phyloP scores from a whole-genome alignment of 2,113 vertebrate genomes.

The Pluvianellus socialis region DNA sequence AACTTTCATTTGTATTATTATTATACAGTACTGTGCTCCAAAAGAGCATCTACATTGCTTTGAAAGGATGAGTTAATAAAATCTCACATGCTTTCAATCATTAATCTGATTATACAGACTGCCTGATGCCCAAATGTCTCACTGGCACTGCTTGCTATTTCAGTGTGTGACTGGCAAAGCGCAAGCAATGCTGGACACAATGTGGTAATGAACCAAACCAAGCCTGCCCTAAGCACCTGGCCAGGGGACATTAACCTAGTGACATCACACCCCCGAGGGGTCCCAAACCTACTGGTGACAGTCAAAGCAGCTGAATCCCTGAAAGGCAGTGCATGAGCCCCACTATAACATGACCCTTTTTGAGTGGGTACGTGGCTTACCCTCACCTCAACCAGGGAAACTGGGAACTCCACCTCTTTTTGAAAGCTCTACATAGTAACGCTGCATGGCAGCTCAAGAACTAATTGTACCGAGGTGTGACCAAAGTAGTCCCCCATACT shows the following conservation, averaged over 20 bases:
- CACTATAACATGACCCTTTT: fast-evolving
- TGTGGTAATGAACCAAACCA: fast-evolving
- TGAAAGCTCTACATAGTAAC: neutral
- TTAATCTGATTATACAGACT: neutral
- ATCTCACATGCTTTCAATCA: neutral
- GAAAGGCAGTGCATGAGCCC: neutral
- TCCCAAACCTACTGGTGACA: neutral
- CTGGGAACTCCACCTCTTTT: neutral
- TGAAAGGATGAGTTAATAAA: neutral
- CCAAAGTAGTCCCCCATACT: neutral
- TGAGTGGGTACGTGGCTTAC: fast-evolving
- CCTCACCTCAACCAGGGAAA: neutral
- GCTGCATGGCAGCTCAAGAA: neutral
- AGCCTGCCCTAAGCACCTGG: neutral
- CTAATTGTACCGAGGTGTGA: neutral
- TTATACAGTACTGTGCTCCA: neutral
- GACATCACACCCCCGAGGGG: too few species aligned
- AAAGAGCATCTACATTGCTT: neutral
- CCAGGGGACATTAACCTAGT: neutral
- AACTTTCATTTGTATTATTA: neutral
- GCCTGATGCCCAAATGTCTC: fast-evolving
- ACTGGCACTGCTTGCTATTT: fast-evolving
- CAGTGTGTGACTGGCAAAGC: neutral
- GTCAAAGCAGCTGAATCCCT: neutral
- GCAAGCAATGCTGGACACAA: neutral